Conservation (phyloP, 2,888 invertebrate genomes). For the Rhorus exstirpatorius region DNA sequence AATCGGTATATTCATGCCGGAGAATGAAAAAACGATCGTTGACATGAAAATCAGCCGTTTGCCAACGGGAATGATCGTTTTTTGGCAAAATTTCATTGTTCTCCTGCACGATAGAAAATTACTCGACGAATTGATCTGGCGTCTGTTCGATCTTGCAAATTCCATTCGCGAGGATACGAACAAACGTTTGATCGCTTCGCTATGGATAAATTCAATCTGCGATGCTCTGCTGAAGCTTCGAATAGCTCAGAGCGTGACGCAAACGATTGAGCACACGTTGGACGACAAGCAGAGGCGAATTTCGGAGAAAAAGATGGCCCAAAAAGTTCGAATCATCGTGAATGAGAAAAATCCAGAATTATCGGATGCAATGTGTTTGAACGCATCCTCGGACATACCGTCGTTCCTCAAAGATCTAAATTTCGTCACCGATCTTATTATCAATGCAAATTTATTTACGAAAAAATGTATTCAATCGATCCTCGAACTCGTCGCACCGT, state of each 20-base stretch:
- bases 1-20: slow-evolving; percentile 75
- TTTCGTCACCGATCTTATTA: slow-evolving; percentile 76
- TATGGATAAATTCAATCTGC: slow-evolving; percentile 87
- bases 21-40: slow-evolving; percentile 41
- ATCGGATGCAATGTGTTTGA: slow-evolving; percentile 74
- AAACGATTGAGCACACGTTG: slow-evolving; percentile 75
- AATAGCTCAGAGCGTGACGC: slow-evolving; percentile 77
- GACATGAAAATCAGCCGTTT: slow-evolving; percentile 69
- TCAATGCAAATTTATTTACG: slow-evolving; percentile 77
- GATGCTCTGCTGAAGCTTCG: slow-evolving; percentile 86
- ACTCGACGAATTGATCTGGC: slow-evolving; percentile 86
- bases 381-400: slow-evolving; percentile 74
- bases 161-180: slow-evolving; percentile 79
- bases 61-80: slow-evolving; percentile 79
- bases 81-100: slow-evolving; percentile 88
- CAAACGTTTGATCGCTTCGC: slow-evolving; percentile 86
- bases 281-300: slow-evolving; percentile 71
- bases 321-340: slow-evolving; percentile 74
- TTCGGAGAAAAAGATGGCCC: slow-evolving; percentile 67
- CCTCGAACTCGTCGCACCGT: slow-evolving; percentile 77
- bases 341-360: slow-evolving; percentile 75
- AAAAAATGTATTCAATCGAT: slow-evolving; percentile 75
- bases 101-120: slow-evolving; percentile 87
- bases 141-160: slow-evolving; percentile 86
- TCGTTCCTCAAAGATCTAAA: slow-evolving; percentile 75